Evolutionary conservation across 2,888 invertebrate species (phyloP).

Genomic region (Acleris cristana): DNA sequence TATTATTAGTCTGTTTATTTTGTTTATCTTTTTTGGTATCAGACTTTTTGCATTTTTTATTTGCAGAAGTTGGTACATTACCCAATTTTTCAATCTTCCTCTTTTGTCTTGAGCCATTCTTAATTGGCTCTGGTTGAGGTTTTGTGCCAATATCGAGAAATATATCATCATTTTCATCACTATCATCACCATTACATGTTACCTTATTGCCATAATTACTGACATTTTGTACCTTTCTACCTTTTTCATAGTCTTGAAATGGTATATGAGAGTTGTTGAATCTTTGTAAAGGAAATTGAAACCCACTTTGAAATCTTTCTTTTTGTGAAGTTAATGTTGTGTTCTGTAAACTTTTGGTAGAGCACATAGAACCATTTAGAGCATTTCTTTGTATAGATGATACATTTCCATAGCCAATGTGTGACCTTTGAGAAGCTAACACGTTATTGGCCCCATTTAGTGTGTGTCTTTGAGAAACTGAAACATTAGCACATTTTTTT

Average conservation of each 20-base stretch:
- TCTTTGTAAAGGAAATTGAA: constrained; percentile 63
- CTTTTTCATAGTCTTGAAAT: constrained; percentile 45
- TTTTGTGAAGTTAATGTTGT: constrained; percentile 46
- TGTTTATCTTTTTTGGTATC: constrained; percentile 41
- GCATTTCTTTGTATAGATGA: constrained; percentile 17
- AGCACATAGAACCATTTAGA: constrained; percentile 16
- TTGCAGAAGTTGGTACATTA: constrained; percentile 43
- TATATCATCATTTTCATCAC: constrained; percentile 51
- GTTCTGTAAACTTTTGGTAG: constrained; percentile 41
- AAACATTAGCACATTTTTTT: constrained; percentile 22
- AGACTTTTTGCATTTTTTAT: constrained; percentile 51
- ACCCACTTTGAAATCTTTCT: constrained; percentile 61
- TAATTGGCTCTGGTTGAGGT: constrained; percentile 10
- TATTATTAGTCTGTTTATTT: constrained; percentile 24
- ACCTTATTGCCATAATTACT: constrained; percentile 22
- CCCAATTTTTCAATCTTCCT: constrained; percentile 32
- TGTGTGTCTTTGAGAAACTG: constrained; percentile 5
- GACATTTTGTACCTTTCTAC: constrained; percentile 15
- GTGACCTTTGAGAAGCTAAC: constrained; percentile 5
- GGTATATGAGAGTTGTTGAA: constrained; percentile 55
- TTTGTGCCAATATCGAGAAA: constrained; percentile 47
- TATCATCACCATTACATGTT: constrained; percentile 32
- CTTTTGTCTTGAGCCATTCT: constrained; percentile 40
- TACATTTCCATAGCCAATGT: constrained; percentile 7
- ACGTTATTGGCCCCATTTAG: constrained; percentile 12